Base-by-base conservation (phyloP, 2,888 invertebrate species). In the Pachymerium ferrugineum region DNA sequence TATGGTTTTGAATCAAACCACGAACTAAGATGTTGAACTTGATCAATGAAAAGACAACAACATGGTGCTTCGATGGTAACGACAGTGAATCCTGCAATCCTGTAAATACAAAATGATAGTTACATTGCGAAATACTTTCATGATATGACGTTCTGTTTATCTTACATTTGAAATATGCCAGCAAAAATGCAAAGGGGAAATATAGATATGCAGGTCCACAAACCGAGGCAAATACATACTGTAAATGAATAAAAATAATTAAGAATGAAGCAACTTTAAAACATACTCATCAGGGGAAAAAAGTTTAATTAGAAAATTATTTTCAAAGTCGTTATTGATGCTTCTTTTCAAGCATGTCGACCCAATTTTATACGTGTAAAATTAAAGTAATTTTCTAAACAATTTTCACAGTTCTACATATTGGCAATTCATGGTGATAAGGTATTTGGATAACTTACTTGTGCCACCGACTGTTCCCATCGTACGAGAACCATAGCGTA, bases 1-100 rank as follows among this genome's bases (percentile, higher is more conserved):
- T 92, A 89, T 0, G 96, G 94, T 78, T 92, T 87, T 73, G 86
- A 85, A 79, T 97, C 95, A 73, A 93, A 89, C 85, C 88, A 90
- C 74, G 80, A 89, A 75, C 93, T 92, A 73, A 96, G 85, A 76
- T 88, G 88, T 84, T 94, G 92, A 74, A 97, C 94, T 85, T 93
- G 93, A 81, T 97, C 97, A 77, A 98, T 88, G 85, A 96, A 98
- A 85, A 94, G 88, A 84, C 97, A 98, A 85, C 97, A 97, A 83
- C 94, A 97, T 0, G 98, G 98, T 47, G 97, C 97, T 85, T 98
- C 98, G 80, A 97, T 88, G 67, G 91, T 89, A 78, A 96, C 87
- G 76, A 94, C 89, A 76, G 93, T 80, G 84, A 97, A 94, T 47
- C 96, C 97, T 76, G 92, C 89, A 76, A 94, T 80, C 80, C 87